These are phyloP conservation scores for Coranthus polyacanthus DNA, from an alignment of 2,797 vertebrate species.

Conservation along the genomic window DNA sequence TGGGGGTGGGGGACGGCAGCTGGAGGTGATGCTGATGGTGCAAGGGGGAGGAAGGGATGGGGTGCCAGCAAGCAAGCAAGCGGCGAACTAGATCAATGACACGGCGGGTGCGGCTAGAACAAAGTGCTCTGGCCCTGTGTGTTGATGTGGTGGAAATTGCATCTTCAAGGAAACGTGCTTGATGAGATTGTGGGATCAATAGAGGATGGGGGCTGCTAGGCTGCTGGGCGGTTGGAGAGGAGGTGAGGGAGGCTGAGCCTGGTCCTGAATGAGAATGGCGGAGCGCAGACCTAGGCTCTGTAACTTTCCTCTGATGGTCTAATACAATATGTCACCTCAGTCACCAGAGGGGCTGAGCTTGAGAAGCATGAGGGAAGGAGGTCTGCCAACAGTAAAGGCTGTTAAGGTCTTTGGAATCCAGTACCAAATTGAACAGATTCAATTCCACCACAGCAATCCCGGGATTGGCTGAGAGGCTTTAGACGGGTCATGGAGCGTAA, in stretches of 20 bases:
- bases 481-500: conserved; percentile 46
- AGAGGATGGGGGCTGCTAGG: conserved; percentile 67
- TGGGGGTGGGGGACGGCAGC: conserved; percentile 20
- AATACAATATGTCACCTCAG: conserved; percentile 78
- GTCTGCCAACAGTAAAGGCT: conserved; percentile 42
- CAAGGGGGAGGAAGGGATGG: conserved; percentile 35
- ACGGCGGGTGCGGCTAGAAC: conserved; percentile 69
- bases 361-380: conserved; percentile 19
- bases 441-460: conserved; percentile 49
- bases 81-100: conserved; percentile 80
- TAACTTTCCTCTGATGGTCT: conserved; percentile 70
- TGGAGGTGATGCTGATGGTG: conserved; percentile 46
- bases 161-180: conserved; percentile 86
- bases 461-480: conserved; percentile 51
- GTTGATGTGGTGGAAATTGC: conserved; percentile 85
- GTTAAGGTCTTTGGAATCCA: conserved; percentile 62
- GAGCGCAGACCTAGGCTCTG: conserved; percentile 42
- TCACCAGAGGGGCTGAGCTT: conserved; percentile 40
- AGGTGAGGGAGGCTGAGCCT: conserved; percentile 45
- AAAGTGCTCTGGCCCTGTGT: conserved; percentile 76
- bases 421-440: conserved; percentile 70
- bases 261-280: conserved; percentile 77
- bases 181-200: conserved; percentile 87
- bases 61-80: conserved; percentile 36
- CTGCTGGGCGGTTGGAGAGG: conserved; percentile 46